A percentile compares a stretch with the other conserved stretches of the same genome.
phyloP scores from a whole-genome alignment of 2,888 invertebrate genomes.

The Orthonychiurus folsomi region DNA sequence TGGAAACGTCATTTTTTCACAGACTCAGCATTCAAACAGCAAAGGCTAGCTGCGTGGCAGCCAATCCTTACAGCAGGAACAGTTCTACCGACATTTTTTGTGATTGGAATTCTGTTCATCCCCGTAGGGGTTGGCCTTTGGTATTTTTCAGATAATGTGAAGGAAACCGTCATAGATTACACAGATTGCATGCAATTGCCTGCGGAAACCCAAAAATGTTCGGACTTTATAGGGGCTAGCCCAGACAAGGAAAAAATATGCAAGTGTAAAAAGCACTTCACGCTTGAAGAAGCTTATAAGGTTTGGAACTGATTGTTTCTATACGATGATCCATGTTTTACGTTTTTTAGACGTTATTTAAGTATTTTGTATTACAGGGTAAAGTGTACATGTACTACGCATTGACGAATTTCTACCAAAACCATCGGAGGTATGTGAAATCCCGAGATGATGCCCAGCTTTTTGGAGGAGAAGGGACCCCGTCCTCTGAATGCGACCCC shows the following conservation, averaged over 20 bases:
- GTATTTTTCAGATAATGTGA: conserved; percentile 84
- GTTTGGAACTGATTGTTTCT: too few relatives aligned
- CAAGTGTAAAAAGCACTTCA: conserved; percentile 13
- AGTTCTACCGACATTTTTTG: conserved; percentile 92
- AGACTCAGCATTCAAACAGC: conserved; percentile 94
- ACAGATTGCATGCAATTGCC: conserved; percentile 55
- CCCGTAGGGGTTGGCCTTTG: conserved; percentile 90
- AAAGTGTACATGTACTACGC: conserved; percentile 97
- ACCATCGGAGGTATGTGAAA: conserved; percentile 94
- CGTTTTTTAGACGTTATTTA: too few relatives aligned
- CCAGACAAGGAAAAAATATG: neutral
- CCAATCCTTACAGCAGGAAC: conserved; percentile 96
- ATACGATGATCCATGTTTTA: too few relatives aligned
- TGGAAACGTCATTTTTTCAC: too few relatives aligned
- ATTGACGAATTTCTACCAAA: conserved; percentile 93
- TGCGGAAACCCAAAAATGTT: neutral
- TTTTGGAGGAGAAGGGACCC: conserved; percentile 65
- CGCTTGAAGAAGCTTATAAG: too few relatives aligned
- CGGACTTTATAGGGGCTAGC: conserved; percentile 8
- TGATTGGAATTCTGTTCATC: conserved; percentile 93
- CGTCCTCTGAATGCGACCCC: too few relatives aligned
- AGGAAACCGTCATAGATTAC: conserved; percentile 73
- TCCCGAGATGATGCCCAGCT: conserved; percentile 85
- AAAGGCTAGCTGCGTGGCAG: conserved; percentile 94
- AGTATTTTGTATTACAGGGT: too few relatives aligned